phyloP scores from a whole-genome alignment of 2,113 vertebrate species.

The Romanogobio albipinnatus region DNA sequence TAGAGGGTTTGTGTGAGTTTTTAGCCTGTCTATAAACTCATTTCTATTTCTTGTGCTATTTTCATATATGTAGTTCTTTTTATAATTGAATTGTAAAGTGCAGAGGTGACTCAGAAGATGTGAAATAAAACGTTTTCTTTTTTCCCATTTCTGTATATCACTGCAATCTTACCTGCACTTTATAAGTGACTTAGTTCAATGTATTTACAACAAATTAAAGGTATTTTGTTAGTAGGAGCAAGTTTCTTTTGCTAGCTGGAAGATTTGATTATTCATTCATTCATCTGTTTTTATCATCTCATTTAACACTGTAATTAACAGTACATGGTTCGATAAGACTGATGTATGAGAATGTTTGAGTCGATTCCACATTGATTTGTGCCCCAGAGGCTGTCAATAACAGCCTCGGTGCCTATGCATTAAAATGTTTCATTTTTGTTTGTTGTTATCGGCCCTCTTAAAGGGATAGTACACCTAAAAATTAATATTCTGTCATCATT shows the following conservation, averaged over 20 bases:
- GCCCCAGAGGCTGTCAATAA: not conserved
- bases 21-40: slow-evolving; percentile 51
- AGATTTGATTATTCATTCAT: slow-evolving; percentile 19
- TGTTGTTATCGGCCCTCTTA: not conserved
- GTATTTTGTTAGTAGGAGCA: slow-evolving; percentile 53
- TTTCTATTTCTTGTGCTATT: slow-evolving; percentile 61
- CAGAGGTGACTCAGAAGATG: slow-evolving; percentile 57
- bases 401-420: not conserved
- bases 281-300: slow-evolving; percentile 15
- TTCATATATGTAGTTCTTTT: slow-evolving; percentile 67
- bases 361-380: slow-evolving; percentile 27
- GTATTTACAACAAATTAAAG: slow-evolving; percentile 54
- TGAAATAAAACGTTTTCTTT: slow-evolving; percentile 67
- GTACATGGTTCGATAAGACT: not conserved
- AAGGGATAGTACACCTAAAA: not conserved
- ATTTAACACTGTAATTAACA: not conserved
- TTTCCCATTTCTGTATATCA: slow-evolving; percentile 59
- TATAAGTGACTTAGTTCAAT: slow-evolving; percentile 53
- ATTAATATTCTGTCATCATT: not conserved
- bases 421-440: not conserved
- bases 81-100: slow-evolving; percentile 67
- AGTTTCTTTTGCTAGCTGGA: slow-evolving; percentile 3
- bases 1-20: slow-evolving; percentile 56
- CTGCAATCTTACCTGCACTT: slow-evolving; percentile 53
- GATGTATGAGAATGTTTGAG: not conserved